A percentile compares a stretch with the other conserved stretches of the same genome.
phyloP scores from a whole-genome alignment of 2,797 vertebrate genomes.

The Sorex maritimensis region DNA sequence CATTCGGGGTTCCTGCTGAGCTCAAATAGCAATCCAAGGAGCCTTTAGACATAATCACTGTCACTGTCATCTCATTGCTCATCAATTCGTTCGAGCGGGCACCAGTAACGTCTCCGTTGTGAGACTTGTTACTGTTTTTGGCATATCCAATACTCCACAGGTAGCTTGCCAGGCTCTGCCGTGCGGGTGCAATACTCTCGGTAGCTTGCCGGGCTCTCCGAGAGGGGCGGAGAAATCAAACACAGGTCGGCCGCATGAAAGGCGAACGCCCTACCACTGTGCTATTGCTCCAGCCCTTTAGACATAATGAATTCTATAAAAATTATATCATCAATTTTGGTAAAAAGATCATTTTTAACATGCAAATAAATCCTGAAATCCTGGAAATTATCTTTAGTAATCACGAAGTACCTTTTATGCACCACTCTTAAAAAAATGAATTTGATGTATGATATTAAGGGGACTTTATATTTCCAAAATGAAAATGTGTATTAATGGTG shows the following conservation, averaged over 20 bases:
- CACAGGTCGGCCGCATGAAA: too few species aligned
- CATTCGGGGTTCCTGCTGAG: not conserved
- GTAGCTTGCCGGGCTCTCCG: too few species aligned
- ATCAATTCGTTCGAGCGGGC: too few species aligned
- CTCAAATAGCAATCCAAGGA: conserved; percentile 40
- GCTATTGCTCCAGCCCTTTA: not conserved
- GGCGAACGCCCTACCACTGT: too few species aligned
- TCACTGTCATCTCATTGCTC: too few species aligned
- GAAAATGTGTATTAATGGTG: conserved; percentile 62
- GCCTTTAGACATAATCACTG: not conserved
- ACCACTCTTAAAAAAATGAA: conserved; percentile 55
- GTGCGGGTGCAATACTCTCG: too few species aligned
- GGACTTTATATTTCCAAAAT: conserved; percentile 67
- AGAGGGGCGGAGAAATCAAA: too few species aligned
- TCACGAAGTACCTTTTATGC: conserved; percentile 20
- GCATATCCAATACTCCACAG: too few species aligned
- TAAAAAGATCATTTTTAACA: conserved; percentile 57
- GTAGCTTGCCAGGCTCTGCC: too few species aligned
- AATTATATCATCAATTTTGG: conserved; percentile 4
- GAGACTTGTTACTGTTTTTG: too few species aligned
- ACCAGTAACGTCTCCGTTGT: too few species aligned
- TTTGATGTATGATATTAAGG: conserved; percentile 26
- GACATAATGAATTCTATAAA: not conserved
- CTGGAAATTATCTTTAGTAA: conserved; percentile 2
- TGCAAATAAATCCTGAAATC: conserved; percentile 28